Percentiles rank a stretch among this genome's conserved stretches.
These are phyloP conservation scores for Aythya baeri DNA, from an alignment of 2,113 vertebrate species.

Conservation along the genomic window DNA sequence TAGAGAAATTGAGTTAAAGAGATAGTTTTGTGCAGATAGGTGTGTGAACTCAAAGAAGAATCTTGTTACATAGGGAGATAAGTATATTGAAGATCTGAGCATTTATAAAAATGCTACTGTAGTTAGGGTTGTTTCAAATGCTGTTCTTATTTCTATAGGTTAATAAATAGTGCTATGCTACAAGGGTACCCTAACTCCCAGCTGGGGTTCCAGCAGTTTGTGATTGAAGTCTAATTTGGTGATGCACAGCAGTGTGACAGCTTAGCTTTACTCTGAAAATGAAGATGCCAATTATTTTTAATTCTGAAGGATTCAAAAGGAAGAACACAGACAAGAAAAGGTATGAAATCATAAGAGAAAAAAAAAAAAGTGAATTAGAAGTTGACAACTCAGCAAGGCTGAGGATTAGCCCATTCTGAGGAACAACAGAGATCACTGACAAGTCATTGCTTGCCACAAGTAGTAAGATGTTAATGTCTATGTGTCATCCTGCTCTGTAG, in stretches of 20 bases:
- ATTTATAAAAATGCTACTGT: neutral
- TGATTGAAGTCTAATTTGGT: neutral
- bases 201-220: neutral
- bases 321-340: neutral
- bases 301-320: neutral
- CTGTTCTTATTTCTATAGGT: neutral
- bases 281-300: neutral
- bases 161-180: neutral
- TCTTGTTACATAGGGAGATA: neutral
- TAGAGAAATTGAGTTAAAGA: too few relatives aligned
- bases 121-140: neutral
- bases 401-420: neutral
- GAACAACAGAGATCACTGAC: neutral
- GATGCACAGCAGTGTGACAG: neutral
- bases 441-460: accelerated
- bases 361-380: neutral
- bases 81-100: neutral
- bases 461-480: neutral
- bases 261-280: neutral
- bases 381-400: accelerated
- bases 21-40: neutral
- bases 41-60: neutral
- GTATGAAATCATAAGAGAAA: neutral
- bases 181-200: neutral
- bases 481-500: neutral